Base-by-base conservation (phyloP, 2,888 invertebrate genomes). In the Eupithecia vulgata region DNA sequence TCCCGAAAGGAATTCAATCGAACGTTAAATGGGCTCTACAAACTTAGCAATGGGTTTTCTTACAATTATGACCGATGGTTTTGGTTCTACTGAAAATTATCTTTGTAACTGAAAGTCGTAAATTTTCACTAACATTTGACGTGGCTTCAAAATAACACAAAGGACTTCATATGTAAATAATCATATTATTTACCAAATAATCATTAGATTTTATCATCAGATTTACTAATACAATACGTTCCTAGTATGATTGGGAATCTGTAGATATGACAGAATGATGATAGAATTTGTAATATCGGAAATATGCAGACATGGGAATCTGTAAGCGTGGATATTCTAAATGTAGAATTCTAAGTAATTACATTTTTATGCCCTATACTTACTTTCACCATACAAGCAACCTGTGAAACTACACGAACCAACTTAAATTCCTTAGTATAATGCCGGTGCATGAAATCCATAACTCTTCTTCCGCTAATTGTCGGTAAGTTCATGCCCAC, bases 401-500 rank as follows among this genome's bases (percentile, higher is more conserved):
- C 35, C 35, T 37, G 34, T n/a, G n/a, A 62, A 21, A 21, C 5
- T 35, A n/a, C 17, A 62, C 10, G n/a, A n/a, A 34, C 5, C 35
- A 17, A 3, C 8, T 17, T 37, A 17, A 61, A 25, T 61, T 61
- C 35, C 5, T 61, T 40, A 25, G 64, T 62, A 40, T 25, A 64
- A 40, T 64, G 37, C 6, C 62, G 37, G 45, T 57, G 57, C 68
- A 59, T 67, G 66, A 48, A 48, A 42, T 68, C 62, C 25, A 37
- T 65, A 64, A 68, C 2, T 42, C 35, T 30, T 59, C 69, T 71
- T 71, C 69, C 70, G 74, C 75, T 74, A 79, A 84, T 81, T 82
- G 81, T 76, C 77, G 52, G 40, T 80, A 72, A 52, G 82, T 52
- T 52, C 59, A 34, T 81, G 90, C 87, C 90, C 90, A 88, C 89